Evolutionary conservation across 2,888 invertebrate genomes (phyloP).

Genomic region (Tenthredo distinguenda): DNA sequence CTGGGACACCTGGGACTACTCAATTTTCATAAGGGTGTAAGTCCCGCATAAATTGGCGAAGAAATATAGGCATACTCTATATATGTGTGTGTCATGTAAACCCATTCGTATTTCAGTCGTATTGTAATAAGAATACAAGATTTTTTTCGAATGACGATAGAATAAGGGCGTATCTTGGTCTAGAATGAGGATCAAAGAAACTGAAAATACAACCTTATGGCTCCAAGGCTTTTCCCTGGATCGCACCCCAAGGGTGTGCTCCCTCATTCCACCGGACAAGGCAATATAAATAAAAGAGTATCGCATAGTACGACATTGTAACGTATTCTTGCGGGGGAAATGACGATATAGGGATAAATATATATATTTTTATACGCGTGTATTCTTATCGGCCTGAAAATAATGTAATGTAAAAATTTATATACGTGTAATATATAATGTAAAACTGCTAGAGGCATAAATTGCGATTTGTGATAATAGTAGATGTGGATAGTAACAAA

Average conservation of each 20-base stretch:
- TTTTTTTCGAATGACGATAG: background rate
- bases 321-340: background rate
- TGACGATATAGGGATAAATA: slow-evolving; percentile 3
- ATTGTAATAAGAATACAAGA: slow-evolving; percentile 39
- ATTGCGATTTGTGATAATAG: background rate
- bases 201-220: background rate
- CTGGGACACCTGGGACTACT: slow-evolving; percentile 24
- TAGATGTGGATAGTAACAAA: background rate
- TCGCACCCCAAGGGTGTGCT: slow-evolving; percentile 36
- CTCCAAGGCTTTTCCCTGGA: slow-evolving; percentile 10
- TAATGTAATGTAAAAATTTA: background rate
- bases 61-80: background rate
- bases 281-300: slow-evolving; percentile 35
- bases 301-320: background rate
- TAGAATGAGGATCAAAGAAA: background rate
- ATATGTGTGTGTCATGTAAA: background rate
- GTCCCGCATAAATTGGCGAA: slow-evolving; percentile 39
- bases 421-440: background rate
- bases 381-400: slow-evolving; percentile 8
- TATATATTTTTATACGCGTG: background rate
- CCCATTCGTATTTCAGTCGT: slow-evolving; percentile 12
- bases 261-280: slow-evolving; percentile 35
- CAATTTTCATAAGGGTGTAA: slow-evolving; percentile 37
- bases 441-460: background rate
- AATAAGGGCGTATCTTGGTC: slow-evolving; percentile 15